Conservation (phyloP, 2,888 invertebrate genomes). For the Drosophila formosana region DNA sequence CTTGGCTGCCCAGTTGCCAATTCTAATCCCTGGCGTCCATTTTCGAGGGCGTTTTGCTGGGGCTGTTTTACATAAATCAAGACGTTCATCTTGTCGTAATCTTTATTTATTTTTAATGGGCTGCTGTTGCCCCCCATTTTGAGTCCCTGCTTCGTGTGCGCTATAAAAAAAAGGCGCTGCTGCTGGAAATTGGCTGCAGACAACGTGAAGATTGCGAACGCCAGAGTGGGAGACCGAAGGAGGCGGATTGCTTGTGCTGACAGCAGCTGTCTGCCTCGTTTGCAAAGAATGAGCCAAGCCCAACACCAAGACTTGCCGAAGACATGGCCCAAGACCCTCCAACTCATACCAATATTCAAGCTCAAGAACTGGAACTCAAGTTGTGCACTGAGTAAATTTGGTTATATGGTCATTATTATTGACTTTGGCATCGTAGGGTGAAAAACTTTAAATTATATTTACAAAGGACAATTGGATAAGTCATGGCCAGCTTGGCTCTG, state of each 20-base stretch:
- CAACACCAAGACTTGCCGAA: background rate
- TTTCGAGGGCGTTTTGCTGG: slow-evolving; percentile 47
- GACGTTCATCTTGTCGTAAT: slow-evolving; percentile 69
- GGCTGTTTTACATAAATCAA: slow-evolving; percentile 73
- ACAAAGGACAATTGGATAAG: slow-evolving; percentile 71
- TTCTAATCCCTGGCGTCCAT: slow-evolving; percentile 65
- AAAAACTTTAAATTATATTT: slow-evolving; percentile 77
- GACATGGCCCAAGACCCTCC: slow-evolving; percentile 3
- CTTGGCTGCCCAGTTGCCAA: slow-evolving; percentile 33
- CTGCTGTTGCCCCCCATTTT: slow-evolving; percentile 32
- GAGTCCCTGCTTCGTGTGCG: slow-evolving; percentile 9
- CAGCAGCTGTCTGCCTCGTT: slow-evolving; percentile 51
- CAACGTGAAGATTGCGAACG: slow-evolving; percentile 57
- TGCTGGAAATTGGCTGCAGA: slow-evolving; percentile 68
- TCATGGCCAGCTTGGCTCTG: slow-evolving; percentile 37
- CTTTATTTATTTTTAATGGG: slow-evolving; percentile 79
- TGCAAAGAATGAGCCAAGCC: slow-evolving; percentile 14
- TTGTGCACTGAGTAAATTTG: slow-evolving; percentile 67
- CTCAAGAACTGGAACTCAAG: slow-evolving; percentile 29
- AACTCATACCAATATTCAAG: slow-evolving; percentile 1
- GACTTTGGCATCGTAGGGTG: slow-evolving; percentile 64
- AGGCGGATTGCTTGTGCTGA: slow-evolving; percentile 28
- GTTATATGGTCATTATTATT: slow-evolving; percentile 78
- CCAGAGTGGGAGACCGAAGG: background rate
- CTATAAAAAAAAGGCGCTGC: slow-evolving; percentile 42